phyloP scores from a whole-genome alignment of 2,888 invertebrate species.

The Prenolepis imparis region DNA sequence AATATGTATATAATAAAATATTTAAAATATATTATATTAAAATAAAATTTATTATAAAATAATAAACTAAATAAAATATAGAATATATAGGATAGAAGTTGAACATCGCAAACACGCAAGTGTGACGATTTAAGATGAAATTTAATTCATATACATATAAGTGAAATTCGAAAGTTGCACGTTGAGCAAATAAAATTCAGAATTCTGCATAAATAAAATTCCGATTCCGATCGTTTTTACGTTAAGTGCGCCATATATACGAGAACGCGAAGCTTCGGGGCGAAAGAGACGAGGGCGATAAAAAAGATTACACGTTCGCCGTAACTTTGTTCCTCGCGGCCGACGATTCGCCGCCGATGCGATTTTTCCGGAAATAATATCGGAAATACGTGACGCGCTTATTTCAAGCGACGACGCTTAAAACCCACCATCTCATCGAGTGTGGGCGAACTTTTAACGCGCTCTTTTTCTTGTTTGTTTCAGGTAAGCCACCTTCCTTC shows the following conservation, averaged over 20 bases:
- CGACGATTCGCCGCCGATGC: constrained; percentile 36
- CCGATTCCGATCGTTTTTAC: background rate
- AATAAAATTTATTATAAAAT: no score
- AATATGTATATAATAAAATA: no score
- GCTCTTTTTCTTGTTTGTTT: constrained; percentile 67
- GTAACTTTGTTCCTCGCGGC: constrained; percentile 38
- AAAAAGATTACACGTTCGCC: constrained; percentile 37
- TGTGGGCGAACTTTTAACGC: constrained; percentile 54
- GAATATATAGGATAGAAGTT: background rate
- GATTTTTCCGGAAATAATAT: constrained; percentile 57
- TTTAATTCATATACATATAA: background rate
- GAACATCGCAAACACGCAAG: background rate
- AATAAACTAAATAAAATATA: no score
- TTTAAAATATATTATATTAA: no score
- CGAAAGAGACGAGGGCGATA: background rate
- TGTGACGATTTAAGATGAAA: background rate
- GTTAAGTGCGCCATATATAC: background rate
- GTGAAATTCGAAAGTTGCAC: background rate
- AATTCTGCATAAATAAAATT: constrained; percentile 8
- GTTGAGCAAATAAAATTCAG: background rate
- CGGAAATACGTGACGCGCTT: constrained; percentile 55
- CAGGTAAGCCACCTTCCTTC: constrained; percentile 74
- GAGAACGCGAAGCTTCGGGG: background rate
- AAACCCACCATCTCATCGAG: constrained; percentile 41
- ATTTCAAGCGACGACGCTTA: constrained; percentile 49